phyloP scores from a whole-genome alignment of 2,113 vertebrate species.

The Tychaedon coryphoeus region DNA sequence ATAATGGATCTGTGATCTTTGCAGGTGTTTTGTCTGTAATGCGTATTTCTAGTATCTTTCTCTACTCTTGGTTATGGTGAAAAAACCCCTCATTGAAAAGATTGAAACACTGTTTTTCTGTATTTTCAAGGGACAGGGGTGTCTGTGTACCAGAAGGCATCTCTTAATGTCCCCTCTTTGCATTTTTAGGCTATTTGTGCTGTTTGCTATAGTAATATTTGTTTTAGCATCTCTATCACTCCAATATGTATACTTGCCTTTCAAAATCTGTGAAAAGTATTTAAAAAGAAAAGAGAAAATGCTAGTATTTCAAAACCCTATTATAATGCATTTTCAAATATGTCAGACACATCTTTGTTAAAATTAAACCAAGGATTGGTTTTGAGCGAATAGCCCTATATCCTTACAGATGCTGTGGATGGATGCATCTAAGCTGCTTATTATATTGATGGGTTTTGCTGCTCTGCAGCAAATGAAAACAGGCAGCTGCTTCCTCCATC shows the following conservation, averaged over 20 bases:
- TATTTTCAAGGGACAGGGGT: constrained; percentile 48
- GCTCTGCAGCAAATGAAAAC: constrained; percentile 86
- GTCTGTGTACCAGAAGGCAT: constrained; percentile 28
- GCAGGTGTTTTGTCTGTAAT: constrained; percentile 13
- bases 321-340: constrained; percentile 83
- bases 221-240: constrained; percentile 67
- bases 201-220: constrained; percentile 44
- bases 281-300: constrained; percentile 76
- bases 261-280: constrained; percentile 72
- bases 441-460: constrained; percentile 97
- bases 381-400: constrained; percentile 86
- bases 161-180: constrained; percentile 21
- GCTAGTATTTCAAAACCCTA: constrained; percentile 73
- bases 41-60: neutral
- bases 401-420: constrained; percentile 91
- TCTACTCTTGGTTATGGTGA: neutral
- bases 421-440: constrained; percentile 98
- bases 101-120: neutral
- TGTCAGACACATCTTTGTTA: constrained; percentile 86
- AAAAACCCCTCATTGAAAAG: constrained; percentile 10
- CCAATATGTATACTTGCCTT: constrained; percentile 64
- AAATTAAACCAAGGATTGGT: constrained; percentile 88
- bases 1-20: constrained; percentile 32
- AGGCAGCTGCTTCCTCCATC: constrained; percentile 90
- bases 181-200: constrained; percentile 54